Evolutionary conservation across 2,888 invertebrate species (phyloP), one percentile per base, ranked within the genome.

Genomic region (Drosophila tripunctata): DNA sequence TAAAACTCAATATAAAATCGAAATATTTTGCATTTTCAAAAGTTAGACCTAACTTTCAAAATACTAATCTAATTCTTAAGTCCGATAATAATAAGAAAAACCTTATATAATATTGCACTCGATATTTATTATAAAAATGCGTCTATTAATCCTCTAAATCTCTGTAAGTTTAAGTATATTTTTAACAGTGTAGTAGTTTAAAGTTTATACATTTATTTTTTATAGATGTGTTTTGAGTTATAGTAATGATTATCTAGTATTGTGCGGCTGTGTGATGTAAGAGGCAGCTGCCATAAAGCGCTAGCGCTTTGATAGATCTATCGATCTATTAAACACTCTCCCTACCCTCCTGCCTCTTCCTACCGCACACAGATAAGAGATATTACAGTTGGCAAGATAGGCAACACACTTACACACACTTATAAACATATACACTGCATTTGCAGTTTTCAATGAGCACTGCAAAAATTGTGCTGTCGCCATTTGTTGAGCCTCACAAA

Each of bases 271-370:
- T 38, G 47, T 47, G 40, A 12, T 48, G 51, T 67, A 63, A 62
- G 73, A 72, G 61, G 72, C 50, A 68, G 51, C 74, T 57, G 55
- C 33, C 67, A 63, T 73, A 71, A 63, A 47, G 50, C 60, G 51
- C 15, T 27, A 38, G 30, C 70, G 61, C 66, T n/a, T 58, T 51
- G 52, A 19, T 51, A 21, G 35, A 58, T 75, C 72, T 61, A 72
- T 75, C 73, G 66, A 73, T 71, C 71, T 71, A 67, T 63, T 38
- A 48, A 43, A 27, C 27, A 31, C 58, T 21, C 22, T 24, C 27
- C 21, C 21, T 4, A 21, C 10, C 27, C 27, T 3, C 24, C 2
- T 4, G 21, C 21, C 21, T 4, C 21, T 21, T 4, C 3, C 8
- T 10, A 27, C 27, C 27, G 10, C 27, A 3, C 4, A 33, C 19